Percentiles rank a stretch among this genome's conserved stretches.
These are phyloP conservation scores for Nothoprocta perdicaria DNA, from an alignment of 2,113 vertebrate genomes.

Conservation along the genomic window DNA sequence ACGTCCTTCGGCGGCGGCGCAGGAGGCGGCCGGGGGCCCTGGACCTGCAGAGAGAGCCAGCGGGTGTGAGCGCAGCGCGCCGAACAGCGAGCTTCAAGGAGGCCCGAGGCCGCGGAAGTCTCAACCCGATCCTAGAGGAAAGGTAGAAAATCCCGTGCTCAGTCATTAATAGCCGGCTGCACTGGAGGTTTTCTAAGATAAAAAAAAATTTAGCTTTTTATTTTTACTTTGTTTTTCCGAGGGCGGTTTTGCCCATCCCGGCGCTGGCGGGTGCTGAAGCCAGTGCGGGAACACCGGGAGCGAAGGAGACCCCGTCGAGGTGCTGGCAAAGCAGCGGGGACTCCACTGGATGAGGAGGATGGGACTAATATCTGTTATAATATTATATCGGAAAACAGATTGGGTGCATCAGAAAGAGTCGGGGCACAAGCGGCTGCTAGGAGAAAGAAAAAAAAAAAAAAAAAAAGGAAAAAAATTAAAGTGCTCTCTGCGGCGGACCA, in stretches of 20 bases:
- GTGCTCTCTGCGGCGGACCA: neutral
- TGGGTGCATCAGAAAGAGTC: neutral
- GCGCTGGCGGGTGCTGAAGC: neutral
- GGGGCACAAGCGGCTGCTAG: neutral
- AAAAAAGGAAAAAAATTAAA: neutral
- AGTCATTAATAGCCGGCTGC: neutral
- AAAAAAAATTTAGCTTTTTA: neutral
- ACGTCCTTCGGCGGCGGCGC: neutral
- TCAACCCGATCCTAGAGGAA: neutral
- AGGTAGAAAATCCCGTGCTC: neutral
- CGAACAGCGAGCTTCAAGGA: neutral
- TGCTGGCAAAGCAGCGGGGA: neutral
- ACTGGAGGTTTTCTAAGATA: neutral
- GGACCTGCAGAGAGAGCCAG: slow-evolving; percentile 44
- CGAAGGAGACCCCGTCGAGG: neutral
- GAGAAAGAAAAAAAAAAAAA: neutral
- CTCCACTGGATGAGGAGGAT: neutral
- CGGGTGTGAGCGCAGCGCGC: neutral
- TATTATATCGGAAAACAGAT: neutral
- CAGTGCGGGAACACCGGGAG: neutral
- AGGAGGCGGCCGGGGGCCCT: neutral
- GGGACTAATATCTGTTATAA: neutral
- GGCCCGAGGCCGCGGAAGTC: neutral
- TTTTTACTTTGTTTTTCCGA: neutral
- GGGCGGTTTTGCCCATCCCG: neutral